Evolutionary conservation across 2,888 invertebrate species (phyloP).

Genomic region (Heliconius charithonia): DNA sequence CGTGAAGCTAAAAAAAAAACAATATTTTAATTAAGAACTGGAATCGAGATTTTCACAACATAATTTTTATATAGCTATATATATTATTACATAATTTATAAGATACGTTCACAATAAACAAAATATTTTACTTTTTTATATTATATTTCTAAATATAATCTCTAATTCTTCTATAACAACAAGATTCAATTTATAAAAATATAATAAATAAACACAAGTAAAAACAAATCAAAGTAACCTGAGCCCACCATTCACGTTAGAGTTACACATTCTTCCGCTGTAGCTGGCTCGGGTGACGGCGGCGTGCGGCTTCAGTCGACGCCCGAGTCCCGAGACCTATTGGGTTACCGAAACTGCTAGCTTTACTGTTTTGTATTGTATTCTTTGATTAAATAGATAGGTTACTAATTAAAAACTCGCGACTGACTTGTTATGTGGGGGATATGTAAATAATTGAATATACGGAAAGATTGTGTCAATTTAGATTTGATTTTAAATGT

Average conservation of each 20-base stretch:
- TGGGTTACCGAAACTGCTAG: constrained; percentile 39
- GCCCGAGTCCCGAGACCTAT: constrained; percentile 34
- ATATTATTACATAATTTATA: too few species aligned
- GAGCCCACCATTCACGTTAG: constrained; percentile 27
- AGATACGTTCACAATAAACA: too few species aligned
- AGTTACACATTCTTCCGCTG: constrained; percentile 33
- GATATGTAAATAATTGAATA: not conserved
- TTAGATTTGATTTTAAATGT: not conserved
- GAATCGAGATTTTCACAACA: too few species aligned
- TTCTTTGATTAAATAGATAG: constrained; percentile 26
- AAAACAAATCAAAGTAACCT: constrained; percentile 32
- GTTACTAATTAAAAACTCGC: constrained; percentile 1
- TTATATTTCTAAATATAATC: too few species aligned
- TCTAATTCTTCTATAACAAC: too few species aligned
- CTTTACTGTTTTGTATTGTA: constrained; percentile 21
- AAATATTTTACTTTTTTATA: too few species aligned
- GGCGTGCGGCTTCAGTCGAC: constrained; percentile 45
- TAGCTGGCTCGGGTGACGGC: constrained; percentile 40
- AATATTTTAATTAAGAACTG: too few species aligned
- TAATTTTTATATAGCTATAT: too few species aligned
- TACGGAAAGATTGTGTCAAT: not conserved
- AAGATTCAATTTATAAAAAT: not conserved
- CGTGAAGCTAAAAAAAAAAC: too few species aligned
- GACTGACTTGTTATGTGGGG: not conserved
- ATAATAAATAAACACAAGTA: not conserved